A percentile compares a stretch with the other conserved stretches of the same genome.
Evolutionary conservation across 2,113 vertebrate species (phyloP).

Genomic region (Caloenas nicobarica): DNA sequence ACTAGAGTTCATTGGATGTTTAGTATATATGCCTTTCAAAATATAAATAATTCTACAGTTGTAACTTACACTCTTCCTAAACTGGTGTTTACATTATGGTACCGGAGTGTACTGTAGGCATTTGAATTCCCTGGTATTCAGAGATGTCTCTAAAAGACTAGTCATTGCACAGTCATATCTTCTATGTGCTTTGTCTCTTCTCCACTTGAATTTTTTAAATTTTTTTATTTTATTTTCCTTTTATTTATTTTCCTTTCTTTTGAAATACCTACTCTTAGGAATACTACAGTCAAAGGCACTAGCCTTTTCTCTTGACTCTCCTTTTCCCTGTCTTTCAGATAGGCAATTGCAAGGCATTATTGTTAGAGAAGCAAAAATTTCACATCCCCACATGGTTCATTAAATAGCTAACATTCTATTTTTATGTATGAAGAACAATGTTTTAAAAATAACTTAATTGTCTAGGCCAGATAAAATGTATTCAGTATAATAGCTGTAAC

Average conservation of each 20-base stretch:
- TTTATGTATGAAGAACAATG: conserved; percentile 41
- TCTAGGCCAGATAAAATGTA: conserved; percentile 42
- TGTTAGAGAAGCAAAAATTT: conserved; percentile 45
- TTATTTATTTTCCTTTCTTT: background rate
- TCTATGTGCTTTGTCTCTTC: background rate
- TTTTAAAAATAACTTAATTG: conserved; percentile 64
- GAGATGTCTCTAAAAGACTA: background rate
- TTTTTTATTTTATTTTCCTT: background rate
- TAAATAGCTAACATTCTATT: conserved; percentile 46
- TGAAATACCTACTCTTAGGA: background rate
- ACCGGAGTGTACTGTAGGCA: background rate
- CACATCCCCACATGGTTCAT: conserved; percentile 33
- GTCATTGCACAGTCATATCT: conserved; percentile 2
- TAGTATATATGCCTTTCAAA: background rate
- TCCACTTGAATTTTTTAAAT: background rate
- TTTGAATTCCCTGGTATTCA: background rate
- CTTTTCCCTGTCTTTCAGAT: background rate
- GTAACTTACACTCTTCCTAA: background rate
- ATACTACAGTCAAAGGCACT: conserved; percentile 22
- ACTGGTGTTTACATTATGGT: background rate
- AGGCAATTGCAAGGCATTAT: background rate
- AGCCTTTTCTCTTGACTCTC: background rate
- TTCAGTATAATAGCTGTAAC: background rate
- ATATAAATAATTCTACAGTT: background rate
- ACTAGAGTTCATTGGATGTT: background rate